Base-by-base conservation (phyloP, 1,140 invertebrate genomes). In the Heterodera carotae region DNA sequence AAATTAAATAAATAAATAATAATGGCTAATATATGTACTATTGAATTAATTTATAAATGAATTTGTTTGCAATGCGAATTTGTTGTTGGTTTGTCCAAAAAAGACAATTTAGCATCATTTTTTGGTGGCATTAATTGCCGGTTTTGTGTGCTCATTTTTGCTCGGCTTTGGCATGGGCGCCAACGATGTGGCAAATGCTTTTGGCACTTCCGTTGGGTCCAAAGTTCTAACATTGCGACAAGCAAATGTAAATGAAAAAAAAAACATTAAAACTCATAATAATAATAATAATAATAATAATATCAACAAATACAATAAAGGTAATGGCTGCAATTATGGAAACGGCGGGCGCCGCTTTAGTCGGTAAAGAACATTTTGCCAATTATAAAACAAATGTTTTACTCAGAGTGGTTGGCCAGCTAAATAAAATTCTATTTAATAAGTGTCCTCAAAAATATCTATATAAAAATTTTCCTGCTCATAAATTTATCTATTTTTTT, bases 141-240 rank as follows among this genome's bases (percentile, higher is more conserved):
- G 94, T 76, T 96, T 97, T 88, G 88, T 96, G 77, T 92, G 97
- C 66, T 94, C 95, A 33, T 98, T 98, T 88, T 88, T 95, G 67
- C 90, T 98, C 87, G 94, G 95, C 36, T 97, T 97, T 89, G 95
- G 95, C 29, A 96, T 98, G 85, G 96, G 96, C 29, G 96, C 95
- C 34, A 99, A 99, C 87, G 96, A 98, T 75, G 81, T 82, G 33
- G 95, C 96, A 66, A 99, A 99, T 88, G 95, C 94, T 10, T 98
- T 98, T 88, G 96, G 96, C 0, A 98, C 96, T 5, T 95, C 94
- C 71, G 96, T 98, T 15, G 96, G 96, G 12, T 84, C 83, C 3
- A 84, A 84, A 53, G 82, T 81, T 27, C 36, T 83, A 3, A 48
- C 66, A 7, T 34, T 83, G 6, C 68, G 59, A 74, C 29, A 53